Conservation (phyloP, 2,113 vertebrate species). For the Callaeas wilsoni region DNA sequence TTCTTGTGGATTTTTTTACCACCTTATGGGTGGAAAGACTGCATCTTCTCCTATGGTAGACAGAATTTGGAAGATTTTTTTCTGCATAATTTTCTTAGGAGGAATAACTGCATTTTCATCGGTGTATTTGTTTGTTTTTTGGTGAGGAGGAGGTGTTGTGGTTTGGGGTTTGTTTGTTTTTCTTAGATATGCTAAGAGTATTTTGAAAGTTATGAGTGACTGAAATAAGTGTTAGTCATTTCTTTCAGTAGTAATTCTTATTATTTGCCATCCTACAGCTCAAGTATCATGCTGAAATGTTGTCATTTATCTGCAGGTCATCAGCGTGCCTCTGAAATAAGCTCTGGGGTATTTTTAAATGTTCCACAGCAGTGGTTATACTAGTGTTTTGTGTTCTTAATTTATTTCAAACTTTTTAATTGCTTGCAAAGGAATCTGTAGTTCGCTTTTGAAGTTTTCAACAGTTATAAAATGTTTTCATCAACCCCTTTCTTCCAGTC, state of each 20-base stretch:
- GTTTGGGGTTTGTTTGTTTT: background rate
- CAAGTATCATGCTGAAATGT: background rate
- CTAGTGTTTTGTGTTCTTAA: background rate
- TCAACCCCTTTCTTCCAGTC: background rate
- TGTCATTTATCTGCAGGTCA: background rate
- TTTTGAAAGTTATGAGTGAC: background rate
- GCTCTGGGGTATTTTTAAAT: background rate
- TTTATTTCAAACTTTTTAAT: background rate
- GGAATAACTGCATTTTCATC: background rate
- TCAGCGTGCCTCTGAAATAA: background rate
- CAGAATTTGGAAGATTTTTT: background rate
- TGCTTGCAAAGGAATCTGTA: background rate
- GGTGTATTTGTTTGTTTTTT: background rate
- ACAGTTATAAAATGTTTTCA: background rate
- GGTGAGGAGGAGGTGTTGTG: rapidly evolving
- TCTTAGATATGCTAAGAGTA: background rate
- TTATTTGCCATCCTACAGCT: background rate
- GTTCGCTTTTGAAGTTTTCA: background rate
- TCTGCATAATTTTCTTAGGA: background rate
- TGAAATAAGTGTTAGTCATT: background rate
- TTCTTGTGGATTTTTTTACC: rapidly evolving
- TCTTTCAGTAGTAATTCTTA: background rate
- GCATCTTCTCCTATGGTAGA: background rate
- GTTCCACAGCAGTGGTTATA: background rate
- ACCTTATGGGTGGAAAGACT: background rate